A percentile compares a stretch with the other conserved stretches of the same genome.
Conservation (phyloP, 2,888 invertebrate genomes). For the Folsomia manolachei region DNA sequence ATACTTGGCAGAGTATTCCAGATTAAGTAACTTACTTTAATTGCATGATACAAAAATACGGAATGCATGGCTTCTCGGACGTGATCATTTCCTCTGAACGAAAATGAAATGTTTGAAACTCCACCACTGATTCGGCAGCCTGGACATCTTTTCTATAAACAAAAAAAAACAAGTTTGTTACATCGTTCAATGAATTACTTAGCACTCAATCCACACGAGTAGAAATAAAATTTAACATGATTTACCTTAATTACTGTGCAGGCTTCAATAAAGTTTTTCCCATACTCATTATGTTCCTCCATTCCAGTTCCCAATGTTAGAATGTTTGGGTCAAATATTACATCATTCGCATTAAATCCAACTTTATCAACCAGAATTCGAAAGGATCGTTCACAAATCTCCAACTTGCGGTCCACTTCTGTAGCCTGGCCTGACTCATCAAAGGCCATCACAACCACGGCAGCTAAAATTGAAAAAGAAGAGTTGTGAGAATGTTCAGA, state of each 20-base stretch:
- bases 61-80: slow-evolving; percentile 61
- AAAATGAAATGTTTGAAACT: slow-evolving; percentile 62
- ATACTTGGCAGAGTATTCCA: no score
- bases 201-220: neutral
- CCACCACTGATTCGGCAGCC: slow-evolving; percentile 60
- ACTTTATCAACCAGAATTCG: slow-evolving; percentile 57
- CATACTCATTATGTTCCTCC: slow-evolving; percentile 61
- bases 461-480: no score
- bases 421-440: slow-evolving; percentile 61
- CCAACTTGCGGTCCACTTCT: slow-evolving; percentile 57
- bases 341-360: slow-evolving; percentile 59
- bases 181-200: neutral
- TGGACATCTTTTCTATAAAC: slow-evolving; percentile 51
- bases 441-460: slow-evolving; percentile 63
- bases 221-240: neutral
- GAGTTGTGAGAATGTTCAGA: no score
- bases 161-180: neutral
- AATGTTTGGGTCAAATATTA: slow-evolving; percentile 60
- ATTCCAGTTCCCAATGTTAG: slow-evolving; percentile 63
- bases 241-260: slow-evolving; percentile 57
- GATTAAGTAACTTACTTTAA: slow-evolving; percentile 57
- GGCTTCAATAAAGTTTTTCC: slow-evolving; percentile 59
- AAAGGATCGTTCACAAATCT: slow-evolving; percentile 60
- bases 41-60: slow-evolving; percentile 62
- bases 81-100: slow-evolving; percentile 60